phyloP scores from a whole-genome alignment of 1,140 invertebrate species.

The Pantala flavescens region DNA sequence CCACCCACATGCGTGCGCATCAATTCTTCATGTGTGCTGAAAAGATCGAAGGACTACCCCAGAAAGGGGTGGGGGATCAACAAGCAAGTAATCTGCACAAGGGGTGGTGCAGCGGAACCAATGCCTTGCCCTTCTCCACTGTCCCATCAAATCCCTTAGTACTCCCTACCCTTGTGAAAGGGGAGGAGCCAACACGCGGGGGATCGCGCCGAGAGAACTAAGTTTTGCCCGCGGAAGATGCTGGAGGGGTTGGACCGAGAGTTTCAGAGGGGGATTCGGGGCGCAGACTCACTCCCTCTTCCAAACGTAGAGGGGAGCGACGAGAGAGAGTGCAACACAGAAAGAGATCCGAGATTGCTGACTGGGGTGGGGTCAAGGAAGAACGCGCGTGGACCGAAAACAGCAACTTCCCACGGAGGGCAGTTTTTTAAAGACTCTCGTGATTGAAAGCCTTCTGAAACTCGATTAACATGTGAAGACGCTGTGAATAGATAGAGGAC shows the following conservation, averaged over 20 bases:
- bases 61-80: neutral
- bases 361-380: neutral
- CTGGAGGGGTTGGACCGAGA: neutral
- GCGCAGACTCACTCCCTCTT: slow-evolving; percentile 2
- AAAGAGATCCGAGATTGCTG: neutral
- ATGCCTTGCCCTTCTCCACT: neutral
- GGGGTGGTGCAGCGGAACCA: neutral
- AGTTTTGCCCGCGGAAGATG: neutral
- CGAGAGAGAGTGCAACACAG: neutral
- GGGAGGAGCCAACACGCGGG: neutral
- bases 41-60: neutral
- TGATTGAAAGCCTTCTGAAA: too few species aligned
- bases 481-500: too few species aligned
- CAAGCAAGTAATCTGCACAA: too few species aligned
- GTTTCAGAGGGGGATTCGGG: neutral
- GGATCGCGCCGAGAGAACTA: neutral
- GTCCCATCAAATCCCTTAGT: neutral
- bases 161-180: neutral
- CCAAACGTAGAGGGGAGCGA: neutral
- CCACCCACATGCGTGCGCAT: neutral
- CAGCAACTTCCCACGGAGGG: neutral
- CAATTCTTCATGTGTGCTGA: neutral
- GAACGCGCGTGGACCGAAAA: neutral
- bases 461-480: too few species aligned
- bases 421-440: too few species aligned